Percentiles rank a stretch among this genome's conserved stretches.
phyloP scores from a whole-genome alignment of 2,797 vertebrate genomes.

The Microctenopoma lineatum region DNA sequence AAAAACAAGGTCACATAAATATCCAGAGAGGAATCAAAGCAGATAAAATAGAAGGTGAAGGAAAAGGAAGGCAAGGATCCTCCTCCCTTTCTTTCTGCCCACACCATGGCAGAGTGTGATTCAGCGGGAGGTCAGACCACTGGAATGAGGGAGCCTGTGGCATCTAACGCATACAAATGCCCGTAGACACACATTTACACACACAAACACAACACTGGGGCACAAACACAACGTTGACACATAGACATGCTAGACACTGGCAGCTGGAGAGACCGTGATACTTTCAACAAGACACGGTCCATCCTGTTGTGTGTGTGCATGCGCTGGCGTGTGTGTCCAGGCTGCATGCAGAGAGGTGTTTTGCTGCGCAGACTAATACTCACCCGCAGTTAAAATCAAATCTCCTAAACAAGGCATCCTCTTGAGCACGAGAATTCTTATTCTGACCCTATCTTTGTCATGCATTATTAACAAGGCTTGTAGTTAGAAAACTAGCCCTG shows the following conservation, averaged over 20 bases:
- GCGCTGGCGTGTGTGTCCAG: neutral
- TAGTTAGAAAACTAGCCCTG: constrained; percentile 45
- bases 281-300: constrained; percentile 13
- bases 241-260: constrained; percentile 17
- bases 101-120: constrained; percentile 45
- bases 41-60: constrained; percentile 41
- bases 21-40: constrained; percentile 55
- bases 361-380: constrained; percentile 46
- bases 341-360: constrained; percentile 27
- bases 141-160: constrained; percentile 46
- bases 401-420: constrained; percentile 50
- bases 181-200: constrained; percentile 41
- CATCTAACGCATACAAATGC: constrained; percentile 44
- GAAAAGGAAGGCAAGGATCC: constrained; percentile 24
- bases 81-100: constrained; percentile 13
- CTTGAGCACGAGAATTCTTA: constrained; percentile 48
- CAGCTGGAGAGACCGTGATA: constrained; percentile 22
- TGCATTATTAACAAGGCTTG: constrained; percentile 72
- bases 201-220: constrained; percentile 4
- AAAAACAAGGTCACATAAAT: constrained; percentile 64
- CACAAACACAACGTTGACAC: constrained; percentile 36
- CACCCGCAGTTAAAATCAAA: constrained; percentile 57
- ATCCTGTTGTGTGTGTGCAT: neutral
- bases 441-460: constrained; percentile 60
- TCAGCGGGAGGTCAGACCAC: constrained; percentile 54